Evolutionary conservation across 2,797 vertebrate species (phyloP).

Genomic region (Neosilurus hyrtlii): DNA sequence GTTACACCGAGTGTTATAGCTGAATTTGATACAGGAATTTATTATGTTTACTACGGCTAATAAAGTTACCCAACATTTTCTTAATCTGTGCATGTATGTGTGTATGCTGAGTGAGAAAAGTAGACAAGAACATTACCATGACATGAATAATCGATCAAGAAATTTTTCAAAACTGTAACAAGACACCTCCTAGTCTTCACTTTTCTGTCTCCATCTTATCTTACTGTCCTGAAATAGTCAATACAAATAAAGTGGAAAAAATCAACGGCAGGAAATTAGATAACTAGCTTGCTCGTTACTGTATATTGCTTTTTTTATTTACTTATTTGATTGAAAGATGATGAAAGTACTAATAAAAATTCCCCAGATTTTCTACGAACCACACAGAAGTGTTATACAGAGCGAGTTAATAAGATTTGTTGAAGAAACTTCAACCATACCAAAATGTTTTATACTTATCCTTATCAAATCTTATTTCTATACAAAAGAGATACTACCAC

Average conservation of each 20-base stretch:
- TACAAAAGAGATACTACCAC: not conserved
- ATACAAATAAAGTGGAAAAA: conserved; percentile 20
- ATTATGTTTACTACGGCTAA: conserved; percentile 20
- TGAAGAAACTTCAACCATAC: not conserved
- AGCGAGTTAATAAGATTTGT: not conserved
- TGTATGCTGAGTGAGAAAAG: conserved; percentile 27
- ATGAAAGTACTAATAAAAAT: not conserved
- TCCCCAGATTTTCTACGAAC: not conserved
- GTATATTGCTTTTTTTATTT: not conserved
- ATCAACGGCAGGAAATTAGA: not conserved
- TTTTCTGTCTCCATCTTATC: not conserved
- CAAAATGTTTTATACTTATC: not conserved
- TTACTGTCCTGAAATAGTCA: conserved; percentile 7
- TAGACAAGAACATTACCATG: conserved; percentile 28
- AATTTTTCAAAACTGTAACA: conserved; percentile 38
- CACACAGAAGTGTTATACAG: not conserved
- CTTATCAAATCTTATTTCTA: not conserved
- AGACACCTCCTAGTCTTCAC: conserved; percentile 7
- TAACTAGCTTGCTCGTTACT: not conserved
- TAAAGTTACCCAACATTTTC: conserved; percentile 15
- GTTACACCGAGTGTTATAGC: not conserved
- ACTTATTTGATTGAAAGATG: not conserved
- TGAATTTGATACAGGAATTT: not conserved
- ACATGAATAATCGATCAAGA: conserved; percentile 37
- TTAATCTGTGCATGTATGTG: conserved; percentile 16